Conservation (phyloP, 2,888 invertebrate species). For the Oegoconia quadripuncta region DNA sequence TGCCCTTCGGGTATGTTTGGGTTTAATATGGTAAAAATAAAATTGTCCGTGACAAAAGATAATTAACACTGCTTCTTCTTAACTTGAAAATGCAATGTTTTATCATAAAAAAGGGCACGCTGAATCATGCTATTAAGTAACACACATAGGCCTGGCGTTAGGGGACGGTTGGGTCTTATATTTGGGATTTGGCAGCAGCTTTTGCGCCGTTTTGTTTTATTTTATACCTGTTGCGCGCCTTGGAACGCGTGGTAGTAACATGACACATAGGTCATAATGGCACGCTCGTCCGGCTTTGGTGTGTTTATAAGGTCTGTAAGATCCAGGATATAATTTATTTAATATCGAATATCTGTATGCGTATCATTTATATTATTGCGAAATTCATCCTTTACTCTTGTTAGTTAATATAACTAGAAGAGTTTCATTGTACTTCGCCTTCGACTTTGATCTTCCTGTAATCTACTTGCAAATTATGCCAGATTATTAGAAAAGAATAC, state of each 20-base stretch:
- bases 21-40: background rate
- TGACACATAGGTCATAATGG: constrained; percentile 99
- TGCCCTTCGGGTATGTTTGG: constrained; percentile 8
- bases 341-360: too few species aligned
- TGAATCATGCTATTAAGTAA: constrained; percentile 72
- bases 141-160: constrained; percentile 73
- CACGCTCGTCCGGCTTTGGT: constrained; percentile 99
- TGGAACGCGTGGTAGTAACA: constrained; percentile 99
- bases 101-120: constrained; percentile 18
- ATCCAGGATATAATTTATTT: constrained; percentile 32
- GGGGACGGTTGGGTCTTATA: constrained; percentile 48
- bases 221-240: constrained; percentile 96
- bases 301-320: constrained; percentile 99
- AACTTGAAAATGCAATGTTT: constrained; percentile 34
- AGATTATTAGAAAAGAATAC: too few species aligned
- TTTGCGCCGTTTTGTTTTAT: constrained; percentile 51
- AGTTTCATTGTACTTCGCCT: too few species aligned
- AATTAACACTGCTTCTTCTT: constrained; percentile 22
- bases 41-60: background rate
- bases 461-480: too few species aligned
- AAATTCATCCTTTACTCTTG: too few species aligned
- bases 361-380: too few species aligned
- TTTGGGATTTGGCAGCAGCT: constrained; percentile 42
- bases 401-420: too few species aligned
- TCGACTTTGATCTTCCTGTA: too few species aligned